Percentiles rank a stretch among this genome's conserved stretches.
These are phyloP conservation scores for Callitettix versicolor DNA, from an alignment of 1,140 invertebrate species.

Conservation along the genomic window DNA sequence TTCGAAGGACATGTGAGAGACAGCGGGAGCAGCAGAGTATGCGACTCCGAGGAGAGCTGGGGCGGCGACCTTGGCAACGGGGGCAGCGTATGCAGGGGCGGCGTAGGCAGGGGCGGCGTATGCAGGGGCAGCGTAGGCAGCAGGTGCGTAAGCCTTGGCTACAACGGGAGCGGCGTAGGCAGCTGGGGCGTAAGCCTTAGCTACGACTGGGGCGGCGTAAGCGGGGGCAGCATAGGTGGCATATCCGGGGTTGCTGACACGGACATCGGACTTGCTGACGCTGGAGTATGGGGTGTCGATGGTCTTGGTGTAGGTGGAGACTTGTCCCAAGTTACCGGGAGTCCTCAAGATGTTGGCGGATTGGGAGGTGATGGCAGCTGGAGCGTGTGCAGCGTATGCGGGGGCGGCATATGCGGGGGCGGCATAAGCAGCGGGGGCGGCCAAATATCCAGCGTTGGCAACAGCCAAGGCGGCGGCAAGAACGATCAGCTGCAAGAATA, in stretches of 20 bases:
- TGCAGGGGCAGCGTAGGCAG: conserved; percentile 14
- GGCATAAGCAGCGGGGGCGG: conserved; percentile 25
- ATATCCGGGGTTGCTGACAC: conserved; percentile 31
- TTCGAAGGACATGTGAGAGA: conserved; percentile 25
- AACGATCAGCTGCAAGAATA: conserved; percentile 18
- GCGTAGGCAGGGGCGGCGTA: conserved; percentile 14
- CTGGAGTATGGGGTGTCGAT: conserved; percentile 32
- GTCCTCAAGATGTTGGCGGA: conserved; percentile 29
- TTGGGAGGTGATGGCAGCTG: conserved; percentile 27
- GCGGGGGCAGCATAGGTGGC: conserved; percentile 19
- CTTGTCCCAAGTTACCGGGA: conserved; percentile 30
- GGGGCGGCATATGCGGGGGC: conserved; percentile 20
- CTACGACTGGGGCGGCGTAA: conserved; percentile 16
- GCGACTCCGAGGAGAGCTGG: conserved; percentile 23
- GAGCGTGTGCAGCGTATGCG: conserved; percentile 26
- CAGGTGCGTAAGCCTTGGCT: conserved; percentile 12
- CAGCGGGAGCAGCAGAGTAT: conserved; percentile 25
- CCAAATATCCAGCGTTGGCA: conserved; percentile 25
- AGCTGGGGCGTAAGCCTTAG: conserved; percentile 16
- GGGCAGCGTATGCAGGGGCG: conserved; percentile 11
- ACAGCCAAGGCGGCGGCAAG: conserved; percentile 23
- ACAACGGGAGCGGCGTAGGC: conserved; percentile 19
- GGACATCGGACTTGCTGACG: conserved; percentile 32
- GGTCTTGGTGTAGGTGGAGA: conserved; percentile 31
- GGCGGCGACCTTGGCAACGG: conserved; percentile 12